phyloP scores from a whole-genome alignment of 2,113 vertebrate genomes.

The Pithys albifrons region DNA sequence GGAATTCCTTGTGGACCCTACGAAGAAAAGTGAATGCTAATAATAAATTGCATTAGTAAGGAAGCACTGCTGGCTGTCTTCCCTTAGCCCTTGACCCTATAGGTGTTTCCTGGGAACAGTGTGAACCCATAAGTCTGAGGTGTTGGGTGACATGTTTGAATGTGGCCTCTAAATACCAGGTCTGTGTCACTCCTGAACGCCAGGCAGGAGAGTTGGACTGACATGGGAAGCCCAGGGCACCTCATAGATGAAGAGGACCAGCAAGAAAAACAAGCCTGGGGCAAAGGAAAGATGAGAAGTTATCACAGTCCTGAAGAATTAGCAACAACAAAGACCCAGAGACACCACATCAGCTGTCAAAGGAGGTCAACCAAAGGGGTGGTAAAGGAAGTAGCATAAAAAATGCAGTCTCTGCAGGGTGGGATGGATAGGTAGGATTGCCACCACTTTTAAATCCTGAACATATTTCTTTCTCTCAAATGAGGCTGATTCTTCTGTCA shows the following conservation, averaged over 20 bases:
- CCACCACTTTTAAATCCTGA: neutral
- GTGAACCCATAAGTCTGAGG: neutral
- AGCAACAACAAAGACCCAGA: accelerated
- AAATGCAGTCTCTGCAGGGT: neutral
- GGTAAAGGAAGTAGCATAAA: neutral
- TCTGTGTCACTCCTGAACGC: neutral
- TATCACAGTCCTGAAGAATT: neutral
- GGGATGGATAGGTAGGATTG: neutral
- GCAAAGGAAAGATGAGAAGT: neutral
- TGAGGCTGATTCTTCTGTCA: neutral
- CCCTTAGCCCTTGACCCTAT: neutral
- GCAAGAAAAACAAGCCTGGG: neutral
- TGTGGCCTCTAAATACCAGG: neutral
- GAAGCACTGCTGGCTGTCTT: neutral
- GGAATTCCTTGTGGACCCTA: slow-evolving; percentile 91
- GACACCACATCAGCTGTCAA: neutral
- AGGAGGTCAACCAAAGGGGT: neutral
- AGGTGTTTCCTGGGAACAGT: neutral
- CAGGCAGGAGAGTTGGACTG: neutral
- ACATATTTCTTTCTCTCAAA: neutral
- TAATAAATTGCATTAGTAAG: neutral
- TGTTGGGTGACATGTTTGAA: neutral
- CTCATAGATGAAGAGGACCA: neutral
- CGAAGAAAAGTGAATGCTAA: neutral
- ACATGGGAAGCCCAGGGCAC: neutral